These are phyloP conservation scores for Squalus acanthias DNA, from an alignment of 2,797 vertebrate genomes.

Conservation along the genomic window DNA sequence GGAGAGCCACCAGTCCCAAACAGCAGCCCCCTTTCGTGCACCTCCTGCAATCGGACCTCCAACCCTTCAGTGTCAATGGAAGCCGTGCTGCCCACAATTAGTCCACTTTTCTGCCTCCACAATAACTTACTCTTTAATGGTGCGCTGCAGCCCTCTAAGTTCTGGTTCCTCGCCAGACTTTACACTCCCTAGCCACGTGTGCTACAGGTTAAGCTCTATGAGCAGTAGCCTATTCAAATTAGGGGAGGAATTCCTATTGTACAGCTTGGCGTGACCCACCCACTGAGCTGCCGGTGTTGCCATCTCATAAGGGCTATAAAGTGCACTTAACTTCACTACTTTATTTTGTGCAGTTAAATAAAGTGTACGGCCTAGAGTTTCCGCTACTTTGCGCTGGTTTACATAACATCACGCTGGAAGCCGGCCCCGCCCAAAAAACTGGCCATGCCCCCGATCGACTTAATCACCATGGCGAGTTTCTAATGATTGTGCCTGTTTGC, in stretches of 20 bases:
- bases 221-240: background rate
- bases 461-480: no score
- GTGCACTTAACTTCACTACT: no score
- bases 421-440: no score
- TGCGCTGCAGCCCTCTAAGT: background rate
- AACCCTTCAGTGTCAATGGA: background rate
- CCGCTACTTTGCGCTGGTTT: no score
- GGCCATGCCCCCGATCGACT: no score
- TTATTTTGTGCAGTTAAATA: no score
- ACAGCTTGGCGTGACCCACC: no score
- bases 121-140: background rate
- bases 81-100: background rate
- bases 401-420: no score
- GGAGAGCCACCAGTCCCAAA: background rate
- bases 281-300: no score
- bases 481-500: no score
- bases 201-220: background rate
- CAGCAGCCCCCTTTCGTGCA: background rate
- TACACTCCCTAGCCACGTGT: background rate
- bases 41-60: background rate
- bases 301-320: no score
- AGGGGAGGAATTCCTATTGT: background rate
- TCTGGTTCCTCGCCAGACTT: background rate
- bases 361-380: no score
- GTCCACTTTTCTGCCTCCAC: background rate